Evolutionary conservation across 2,113 vertebrate genomes (phyloP), one percentile per base, ranked within the genome.

Genomic region (Natator depressus): DNA sequence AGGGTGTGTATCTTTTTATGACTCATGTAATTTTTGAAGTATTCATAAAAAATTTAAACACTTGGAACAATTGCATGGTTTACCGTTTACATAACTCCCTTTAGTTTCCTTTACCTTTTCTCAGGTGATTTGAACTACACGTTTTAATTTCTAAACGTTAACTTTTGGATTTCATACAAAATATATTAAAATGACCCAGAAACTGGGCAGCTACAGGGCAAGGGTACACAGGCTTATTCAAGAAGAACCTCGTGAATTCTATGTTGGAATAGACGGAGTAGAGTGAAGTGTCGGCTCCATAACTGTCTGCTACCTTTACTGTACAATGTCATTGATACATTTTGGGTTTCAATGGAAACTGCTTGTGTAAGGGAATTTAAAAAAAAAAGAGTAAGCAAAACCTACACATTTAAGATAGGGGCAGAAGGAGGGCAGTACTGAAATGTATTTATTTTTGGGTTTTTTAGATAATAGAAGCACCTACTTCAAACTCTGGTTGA

Each of bases 401-500:
- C 35, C 65, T 72, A 19, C 8, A 72, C 10, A 38, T 38, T 20
- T 72, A 35, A 38, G 62, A 8, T n/a, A n/a, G 16, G 62, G 62
- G 13, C 29, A 62, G 31, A 38, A 72, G n/a, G n/a, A 72, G n/a
- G 65, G 65, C 35, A 38, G 65, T 38, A 38, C 65, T 72, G 65
- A 72, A 72, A 38, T 72, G 19, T 22, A 72, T 62, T 35, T 62
- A 62, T 72, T 69, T 69, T 69, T 72, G 38, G 65, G 20, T 22
- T 10, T 72, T 72, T 38, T 72, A 78, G 12, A 82, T 51, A 42
- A 10, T 49, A 0, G 38, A 88, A 87, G 57, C 49, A 82, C 10
- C 46, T 80, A n/a, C 31, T 86, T 22, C 80, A 10, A 19, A 29
- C 95, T 84, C 29, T 85, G 50, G 16, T 76, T 95, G 75, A 62